A percentile compares a stretch with the other conserved stretches of the same genome.
phyloP scores from a whole-genome alignment of 2,797 vertebrate genomes.

The Chromis chromis region DNA sequence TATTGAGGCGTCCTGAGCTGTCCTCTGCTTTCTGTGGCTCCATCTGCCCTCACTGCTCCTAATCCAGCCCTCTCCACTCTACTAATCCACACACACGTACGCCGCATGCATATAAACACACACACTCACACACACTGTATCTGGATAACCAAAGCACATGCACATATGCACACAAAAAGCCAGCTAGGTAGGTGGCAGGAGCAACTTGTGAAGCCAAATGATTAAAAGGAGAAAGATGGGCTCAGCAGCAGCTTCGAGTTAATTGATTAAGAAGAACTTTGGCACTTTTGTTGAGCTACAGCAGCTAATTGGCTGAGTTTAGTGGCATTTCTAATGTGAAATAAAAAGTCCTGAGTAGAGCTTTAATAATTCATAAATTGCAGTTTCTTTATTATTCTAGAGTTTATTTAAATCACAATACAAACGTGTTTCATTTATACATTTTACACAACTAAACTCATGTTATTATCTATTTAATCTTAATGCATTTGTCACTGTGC shows the following conservation, averaged over 20 bases:
- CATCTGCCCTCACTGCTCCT: constrained; percentile 65
- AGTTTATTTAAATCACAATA: no score
- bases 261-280: neutral
- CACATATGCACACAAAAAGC: constrained; percentile 15
- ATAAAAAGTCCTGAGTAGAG: no score
- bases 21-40: constrained; percentile 66
- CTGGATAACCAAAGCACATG: neutral
- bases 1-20: constrained; percentile 66
- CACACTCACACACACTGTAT: constrained; percentile 2
- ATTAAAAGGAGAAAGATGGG: neutral
- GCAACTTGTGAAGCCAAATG: neutral
- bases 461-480: neutral
- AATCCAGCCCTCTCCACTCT: constrained; percentile 63
- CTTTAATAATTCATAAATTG: no score
- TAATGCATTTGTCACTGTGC: neutral
- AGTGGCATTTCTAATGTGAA: no score
- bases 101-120: constrained; percentile 4
- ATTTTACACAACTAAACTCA: neutral
- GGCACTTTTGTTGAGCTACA: neutral
- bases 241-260: neutral
- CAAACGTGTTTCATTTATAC: neutral
- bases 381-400: no score
- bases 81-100: constrained; percentile 51
- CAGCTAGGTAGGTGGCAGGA: neutral
- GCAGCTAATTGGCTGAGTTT: neutral